These are phyloP conservation scores for Zapornia atra DNA, from an alignment of 2,113 vertebrate genomes.

Conservation along the genomic window DNA sequence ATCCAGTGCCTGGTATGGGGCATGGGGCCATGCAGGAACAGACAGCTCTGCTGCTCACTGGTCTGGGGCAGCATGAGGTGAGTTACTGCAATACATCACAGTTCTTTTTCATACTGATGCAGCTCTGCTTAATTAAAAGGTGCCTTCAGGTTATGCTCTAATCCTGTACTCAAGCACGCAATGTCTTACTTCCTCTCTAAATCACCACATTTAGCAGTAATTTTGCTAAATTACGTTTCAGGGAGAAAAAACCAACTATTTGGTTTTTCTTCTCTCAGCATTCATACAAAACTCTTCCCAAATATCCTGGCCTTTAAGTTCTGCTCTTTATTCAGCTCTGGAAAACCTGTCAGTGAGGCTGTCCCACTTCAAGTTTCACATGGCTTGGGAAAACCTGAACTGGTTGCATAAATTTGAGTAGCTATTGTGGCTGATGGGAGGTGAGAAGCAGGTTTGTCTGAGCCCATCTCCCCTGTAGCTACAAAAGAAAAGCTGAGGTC, in stretches of 20 bases:
- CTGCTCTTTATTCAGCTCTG: background rate
- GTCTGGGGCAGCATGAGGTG: background rate
- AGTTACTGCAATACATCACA: background rate
- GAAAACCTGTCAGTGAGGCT: background rate
- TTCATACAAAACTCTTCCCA: background rate
- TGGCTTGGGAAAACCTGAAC: background rate
- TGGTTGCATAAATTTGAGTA: background rate
- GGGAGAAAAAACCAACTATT: background rate
- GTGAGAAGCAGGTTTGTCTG: background rate
- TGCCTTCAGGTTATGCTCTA: background rate
- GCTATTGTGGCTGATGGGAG: background rate
- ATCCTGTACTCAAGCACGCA: background rate
- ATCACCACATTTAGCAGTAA: background rate
- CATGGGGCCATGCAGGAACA: accelerated
- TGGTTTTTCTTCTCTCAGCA: background rate
- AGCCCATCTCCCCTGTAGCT: background rate
- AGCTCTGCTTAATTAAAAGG: background rate
- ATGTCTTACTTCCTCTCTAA: accelerated
- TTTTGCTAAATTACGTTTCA: background rate
- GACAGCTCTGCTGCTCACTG: background rate
- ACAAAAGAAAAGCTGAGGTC: background rate
- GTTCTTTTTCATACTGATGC: background rate
- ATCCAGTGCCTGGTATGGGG: background rate
- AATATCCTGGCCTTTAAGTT: background rate
- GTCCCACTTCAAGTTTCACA: background rate